Conservation (phyloP, 2,797 vertebrate genomes). For the Argya squamiceps region DNA sequence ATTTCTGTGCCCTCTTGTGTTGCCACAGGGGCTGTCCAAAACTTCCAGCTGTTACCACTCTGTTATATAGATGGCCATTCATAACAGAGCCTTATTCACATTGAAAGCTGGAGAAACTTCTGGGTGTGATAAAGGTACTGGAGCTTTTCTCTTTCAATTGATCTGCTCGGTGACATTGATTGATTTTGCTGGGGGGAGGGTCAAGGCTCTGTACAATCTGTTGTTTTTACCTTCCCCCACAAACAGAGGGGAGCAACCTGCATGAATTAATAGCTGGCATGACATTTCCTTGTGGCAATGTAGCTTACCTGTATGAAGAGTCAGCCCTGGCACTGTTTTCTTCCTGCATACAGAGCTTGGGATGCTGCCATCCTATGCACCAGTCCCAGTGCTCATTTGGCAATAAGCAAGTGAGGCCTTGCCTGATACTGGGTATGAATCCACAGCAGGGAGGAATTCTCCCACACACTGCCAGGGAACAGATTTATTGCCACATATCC, state of each 20-base stretch:
- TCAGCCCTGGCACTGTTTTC: neutral
- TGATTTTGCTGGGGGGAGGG: neutral
- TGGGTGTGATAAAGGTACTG: neutral
- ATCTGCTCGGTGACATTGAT: neutral
- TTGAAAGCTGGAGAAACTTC: neutral
- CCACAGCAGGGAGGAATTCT: slow-evolving; percentile 51
- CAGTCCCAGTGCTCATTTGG: slow-evolving; percentile 52
- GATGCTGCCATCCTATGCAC: slow-evolving; percentile 65
- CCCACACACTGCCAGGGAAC: slow-evolving; percentile 47
- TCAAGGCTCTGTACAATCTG: neutral
- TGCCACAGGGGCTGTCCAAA: neutral
- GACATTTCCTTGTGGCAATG: neutral
- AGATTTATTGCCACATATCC: slow-evolving; percentile 36
- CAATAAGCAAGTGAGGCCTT: neutral
- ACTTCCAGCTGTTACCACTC: neutral
- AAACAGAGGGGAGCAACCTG: neutral
- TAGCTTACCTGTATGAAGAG: slow-evolving; percentile 28
- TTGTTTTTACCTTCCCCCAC: neutral
- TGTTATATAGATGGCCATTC: neutral
- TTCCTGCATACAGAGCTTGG: neutral
- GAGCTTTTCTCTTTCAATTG: neutral
- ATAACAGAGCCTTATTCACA: neutral
- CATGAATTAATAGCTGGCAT: neutral
- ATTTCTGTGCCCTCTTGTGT: neutral
- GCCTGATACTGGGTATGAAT: slow-evolving; percentile 13